These are phyloP conservation scores for Pyralis farinalis DNA, from an alignment of 2,888 invertebrate species.

Conservation along the genomic window DNA sequence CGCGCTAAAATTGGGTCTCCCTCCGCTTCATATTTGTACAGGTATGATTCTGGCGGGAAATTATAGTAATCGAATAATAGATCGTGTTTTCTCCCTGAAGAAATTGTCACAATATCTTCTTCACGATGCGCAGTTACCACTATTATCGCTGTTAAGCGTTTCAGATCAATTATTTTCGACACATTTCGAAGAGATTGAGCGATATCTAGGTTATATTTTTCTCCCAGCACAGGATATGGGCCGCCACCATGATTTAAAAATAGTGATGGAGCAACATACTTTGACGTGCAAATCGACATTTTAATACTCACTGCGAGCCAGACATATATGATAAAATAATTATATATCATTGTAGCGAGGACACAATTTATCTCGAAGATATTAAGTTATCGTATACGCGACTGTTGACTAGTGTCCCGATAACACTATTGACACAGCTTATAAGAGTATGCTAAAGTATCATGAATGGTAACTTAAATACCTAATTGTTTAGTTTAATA, in stretches of 20 bases:
- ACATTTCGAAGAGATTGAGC: slow-evolving; percentile 33
- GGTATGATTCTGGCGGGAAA: slow-evolving; percentile 41
- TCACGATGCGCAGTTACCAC: slow-evolving; percentile 46
- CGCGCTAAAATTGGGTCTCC: slow-evolving; percentile 37
- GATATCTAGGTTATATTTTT: slow-evolving; percentile 33
- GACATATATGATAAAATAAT: too few relatives aligned
- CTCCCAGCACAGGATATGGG: slow-evolving; percentile 37
- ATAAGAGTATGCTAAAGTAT: too few relatives aligned
- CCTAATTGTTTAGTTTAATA: too few relatives aligned
- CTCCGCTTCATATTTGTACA: slow-evolving; percentile 37
- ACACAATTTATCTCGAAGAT: too few relatives aligned
- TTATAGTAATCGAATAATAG: slow-evolving; percentile 42
- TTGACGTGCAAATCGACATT: slow-evolving; percentile 5
- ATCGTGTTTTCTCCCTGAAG: slow-evolving; percentile 31
- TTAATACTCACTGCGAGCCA: not conserved
- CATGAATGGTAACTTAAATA: too few relatives aligned
- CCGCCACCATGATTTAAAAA: slow-evolving; percentile 49
- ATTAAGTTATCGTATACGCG: too few relatives aligned
- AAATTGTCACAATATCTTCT: slow-evolving; percentile 37
- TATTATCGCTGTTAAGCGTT: slow-evolving; percentile 33
- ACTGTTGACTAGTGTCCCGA: too few relatives aligned
- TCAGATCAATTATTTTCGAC: slow-evolving; percentile 29
- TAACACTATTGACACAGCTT: too few relatives aligned
- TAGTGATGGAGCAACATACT: slow-evolving; percentile 35
- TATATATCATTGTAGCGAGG: too few relatives aligned